phyloP scores from a whole-genome alignment of 2,113 vertebrate species.

The Fregata magnificens region DNA sequence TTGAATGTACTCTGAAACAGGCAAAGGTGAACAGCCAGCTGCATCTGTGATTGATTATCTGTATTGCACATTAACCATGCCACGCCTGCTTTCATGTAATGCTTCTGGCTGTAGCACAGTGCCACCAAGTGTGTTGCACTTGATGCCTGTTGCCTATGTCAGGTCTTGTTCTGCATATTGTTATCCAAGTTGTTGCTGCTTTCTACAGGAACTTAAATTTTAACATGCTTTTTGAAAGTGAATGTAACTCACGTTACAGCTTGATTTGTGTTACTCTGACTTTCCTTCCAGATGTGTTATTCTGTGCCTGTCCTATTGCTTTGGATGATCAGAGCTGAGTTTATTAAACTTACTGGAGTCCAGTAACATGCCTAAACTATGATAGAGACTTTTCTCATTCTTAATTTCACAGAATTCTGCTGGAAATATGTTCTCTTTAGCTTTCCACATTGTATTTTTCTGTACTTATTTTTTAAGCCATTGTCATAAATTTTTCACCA shows the following conservation, averaged over 20 bases:
- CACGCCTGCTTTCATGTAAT: background rate
- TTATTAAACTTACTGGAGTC: background rate
- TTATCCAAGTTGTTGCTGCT: background rate
- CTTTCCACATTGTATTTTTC: background rate
- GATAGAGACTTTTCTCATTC: background rate
- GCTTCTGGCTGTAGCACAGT: background rate
- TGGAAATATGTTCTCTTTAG: background rate
- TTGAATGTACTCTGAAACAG: background rate
- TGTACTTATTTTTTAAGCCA: background rate
- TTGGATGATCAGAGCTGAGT: background rate
- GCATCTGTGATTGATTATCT: background rate
- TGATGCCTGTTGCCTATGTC: fast-evolving
- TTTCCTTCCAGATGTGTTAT: background rate
- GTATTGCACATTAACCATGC: fast-evolving
- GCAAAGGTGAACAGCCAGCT: background rate
- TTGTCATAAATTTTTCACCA: fast-evolving
- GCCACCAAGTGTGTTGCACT: background rate
- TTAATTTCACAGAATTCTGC: background rate
- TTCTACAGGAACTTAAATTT: background rate
- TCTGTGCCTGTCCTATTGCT: background rate
- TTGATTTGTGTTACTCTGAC: background rate
- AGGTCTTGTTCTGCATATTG: background rate
- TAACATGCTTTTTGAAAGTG: background rate
- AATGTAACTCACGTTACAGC: background rate
- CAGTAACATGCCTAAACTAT: background rate